phyloP scores from a whole-genome alignment of 2,888 invertebrate genomes.

The Scaptomyza caliginosa region DNA sequence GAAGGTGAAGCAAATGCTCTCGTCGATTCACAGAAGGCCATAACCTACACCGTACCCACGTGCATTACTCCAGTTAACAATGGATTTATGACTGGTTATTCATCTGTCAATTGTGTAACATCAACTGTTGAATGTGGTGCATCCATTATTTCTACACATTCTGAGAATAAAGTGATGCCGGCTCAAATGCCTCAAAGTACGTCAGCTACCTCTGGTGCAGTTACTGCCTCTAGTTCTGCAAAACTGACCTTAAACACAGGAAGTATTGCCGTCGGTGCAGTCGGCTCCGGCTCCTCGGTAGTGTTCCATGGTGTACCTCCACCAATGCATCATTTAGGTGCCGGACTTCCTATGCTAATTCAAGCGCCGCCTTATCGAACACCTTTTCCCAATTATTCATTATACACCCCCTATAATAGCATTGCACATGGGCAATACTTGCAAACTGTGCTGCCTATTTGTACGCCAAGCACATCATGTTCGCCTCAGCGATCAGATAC shows the following conservation, averaged over 20 bases:
- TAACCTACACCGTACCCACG: conserved; percentile 15
- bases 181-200: conserved; percentile 41
- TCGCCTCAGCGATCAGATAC: conserved; percentile 87
- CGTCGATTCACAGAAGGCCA: conserved; percentile 43
- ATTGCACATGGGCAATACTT: conserved; percentile 91
- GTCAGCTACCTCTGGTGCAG: conserved; percentile 40
- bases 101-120: conserved; percentile 34
- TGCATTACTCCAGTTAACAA: conserved; percentile 43
- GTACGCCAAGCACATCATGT: conserved; percentile 87
- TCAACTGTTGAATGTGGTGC: conserved; percentile 34
- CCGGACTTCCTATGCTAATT: conserved; percentile 79
- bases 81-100: conserved; percentile 56
- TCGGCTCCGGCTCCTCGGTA: conserved; percentile 47
- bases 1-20: conserved; percentile 11
- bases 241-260: conserved; percentile 60
- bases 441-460: conserved; percentile 85
- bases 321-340: conserved; percentile 65
- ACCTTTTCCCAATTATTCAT: conserved; percentile 84
- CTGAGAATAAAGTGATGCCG: conserved; percentile 45
- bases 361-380: conserved; percentile 82
- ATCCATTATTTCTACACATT: conserved; percentile 50
- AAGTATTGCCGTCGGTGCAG: conserved; percentile 27
- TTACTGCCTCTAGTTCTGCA: conserved; percentile 27
- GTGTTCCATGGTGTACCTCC: conserved; percentile 60
- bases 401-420: conserved; percentile 92